A percentile compares a stretch with the other conserved stretches of the same genome.
These are phyloP conservation scores for Phenganax subtilis DNA, from an alignment of 92 coral and sea anemone species.

Conservation along the genomic window DNA sequence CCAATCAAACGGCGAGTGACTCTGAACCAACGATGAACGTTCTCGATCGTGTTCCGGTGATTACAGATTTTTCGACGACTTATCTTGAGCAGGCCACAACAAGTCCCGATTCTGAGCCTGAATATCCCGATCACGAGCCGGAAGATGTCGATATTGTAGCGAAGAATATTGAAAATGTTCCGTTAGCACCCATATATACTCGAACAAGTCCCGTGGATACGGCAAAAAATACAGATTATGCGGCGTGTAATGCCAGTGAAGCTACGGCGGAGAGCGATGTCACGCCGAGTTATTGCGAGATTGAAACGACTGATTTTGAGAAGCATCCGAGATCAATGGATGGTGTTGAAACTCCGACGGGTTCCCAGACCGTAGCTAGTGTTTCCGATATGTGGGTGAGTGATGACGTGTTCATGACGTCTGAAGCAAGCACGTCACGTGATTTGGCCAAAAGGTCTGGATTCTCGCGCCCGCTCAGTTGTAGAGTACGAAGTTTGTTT, in stretches of 20 bases:
- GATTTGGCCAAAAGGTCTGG: too few relatives aligned
- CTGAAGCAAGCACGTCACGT: too few relatives aligned
- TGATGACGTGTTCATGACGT: background rate
- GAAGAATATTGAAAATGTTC: too few relatives aligned
- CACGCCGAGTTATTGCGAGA: background rate
- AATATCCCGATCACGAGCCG: too few relatives aligned
- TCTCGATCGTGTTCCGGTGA: too few relatives aligned
- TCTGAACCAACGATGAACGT: too few relatives aligned
- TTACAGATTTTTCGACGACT: too few relatives aligned
- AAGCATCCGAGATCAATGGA: background rate
- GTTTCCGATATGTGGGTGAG: background rate
- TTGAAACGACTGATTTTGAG: background rate
- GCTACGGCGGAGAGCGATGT: background rate
- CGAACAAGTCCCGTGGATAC: background rate
- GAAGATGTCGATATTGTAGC: too few relatives aligned
- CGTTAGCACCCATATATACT: background rate
- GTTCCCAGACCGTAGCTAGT: background rate
- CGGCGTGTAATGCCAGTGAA: background rate
- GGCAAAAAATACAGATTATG: background rate
- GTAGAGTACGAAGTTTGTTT: background rate
- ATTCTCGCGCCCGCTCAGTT: too few relatives aligned
- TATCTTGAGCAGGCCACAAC: too few relatives aligned
- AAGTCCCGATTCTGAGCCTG: too few relatives aligned
- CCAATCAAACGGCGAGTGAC: too few relatives aligned
- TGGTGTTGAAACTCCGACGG: background rate